Base-by-base conservation (phyloP, 2,113 vertebrate genomes). In the Trichechus manatus region DNA sequence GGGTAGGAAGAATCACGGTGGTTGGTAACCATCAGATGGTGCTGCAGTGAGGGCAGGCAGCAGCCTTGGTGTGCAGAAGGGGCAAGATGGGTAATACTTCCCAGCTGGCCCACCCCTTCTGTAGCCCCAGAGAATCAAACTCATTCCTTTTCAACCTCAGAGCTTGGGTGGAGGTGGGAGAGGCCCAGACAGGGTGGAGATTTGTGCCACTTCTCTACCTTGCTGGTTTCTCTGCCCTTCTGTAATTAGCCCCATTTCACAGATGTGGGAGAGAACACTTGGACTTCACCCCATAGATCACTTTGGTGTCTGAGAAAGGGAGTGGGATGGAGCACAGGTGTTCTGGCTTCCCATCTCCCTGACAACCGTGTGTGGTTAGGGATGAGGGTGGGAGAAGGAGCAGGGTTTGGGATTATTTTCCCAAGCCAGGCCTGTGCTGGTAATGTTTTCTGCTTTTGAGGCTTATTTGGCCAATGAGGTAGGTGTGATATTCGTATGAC, bases 51-150 rank as follows among this genome's bases (percentile, higher is more conserved):
- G 82, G 79, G 59, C 85, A 77, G 20, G 47, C 94, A 87, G 83
- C 89, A 89, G 68, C 3, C 9, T 22, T 50, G 39, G 74, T 89
- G 61, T 79, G 66, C 77, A 47, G 47, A 84, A 75, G 36, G 63
- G 47, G 82, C 66, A 47, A 56, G 20, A 20, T 9, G 36, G 75
- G 64, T 95, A 96, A 90, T 95, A 53, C 23, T 90, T 97, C 87
- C 94, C 96, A 97, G 90, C 81, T 92, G 93, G 53, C 70, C 89
- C 94, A 87, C 68, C 36, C 93, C 27, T 91, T 87, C 53, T 81
- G 68, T 83, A 87, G 77, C 47, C 23, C 31, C 98, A 95, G 98
- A 99, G 98, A 99, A 97, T 97, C 97, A 98, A 98, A 97, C 98
- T 98, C 87, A 98, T 80, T 98, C 93, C 97, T 97, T 98, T 98